A percentile compares a stretch with the other conserved stretches of the same genome.
Conservation (phyloP, 2,113 vertebrate genomes). For the Coturnix japonica region DNA sequence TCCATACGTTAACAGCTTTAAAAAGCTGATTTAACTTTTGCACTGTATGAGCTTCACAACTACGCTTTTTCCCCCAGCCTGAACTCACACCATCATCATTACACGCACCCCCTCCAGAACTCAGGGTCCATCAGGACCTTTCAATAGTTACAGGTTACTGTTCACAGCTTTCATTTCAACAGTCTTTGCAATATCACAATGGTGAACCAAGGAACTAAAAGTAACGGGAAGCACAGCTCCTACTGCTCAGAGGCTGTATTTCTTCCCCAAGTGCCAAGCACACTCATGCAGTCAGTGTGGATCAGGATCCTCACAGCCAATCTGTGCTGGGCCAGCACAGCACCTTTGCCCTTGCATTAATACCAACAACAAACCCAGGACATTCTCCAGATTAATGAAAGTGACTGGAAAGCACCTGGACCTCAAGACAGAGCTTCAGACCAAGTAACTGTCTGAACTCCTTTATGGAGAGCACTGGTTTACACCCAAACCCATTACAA, state of each 20-base stretch:
- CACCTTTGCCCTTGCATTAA: neutral
- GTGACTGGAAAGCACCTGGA: neutral
- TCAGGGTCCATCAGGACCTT: neutral
- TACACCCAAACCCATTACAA: neutral
- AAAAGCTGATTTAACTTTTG: neutral
- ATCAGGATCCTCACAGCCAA: neutral
- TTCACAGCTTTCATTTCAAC: neutral
- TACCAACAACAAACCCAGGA: neutral
- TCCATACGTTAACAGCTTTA: neutral
- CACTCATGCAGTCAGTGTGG: rapidly evolving
- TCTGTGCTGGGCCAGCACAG: neutral
- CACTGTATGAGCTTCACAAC: neutral
- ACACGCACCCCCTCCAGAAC: neutral
- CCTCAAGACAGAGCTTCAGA: neutral
- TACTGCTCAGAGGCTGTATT: neutral
- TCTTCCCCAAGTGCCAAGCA: rapidly evolving
- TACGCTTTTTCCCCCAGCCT: neutral
- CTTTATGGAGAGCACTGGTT: neutral
- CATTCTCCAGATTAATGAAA: neutral
- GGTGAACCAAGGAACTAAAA: neutral
- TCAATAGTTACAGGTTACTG: neutral
- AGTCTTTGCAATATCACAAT: rapidly evolving
- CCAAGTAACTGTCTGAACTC: neutral
- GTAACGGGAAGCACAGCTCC: neutral
- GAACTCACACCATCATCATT: neutral